Evolutionary conservation across 2,113 vertebrate species (phyloP), one percentile per base, ranked within the genome.

Genomic region (Coptodon bakossiorum): DNA sequence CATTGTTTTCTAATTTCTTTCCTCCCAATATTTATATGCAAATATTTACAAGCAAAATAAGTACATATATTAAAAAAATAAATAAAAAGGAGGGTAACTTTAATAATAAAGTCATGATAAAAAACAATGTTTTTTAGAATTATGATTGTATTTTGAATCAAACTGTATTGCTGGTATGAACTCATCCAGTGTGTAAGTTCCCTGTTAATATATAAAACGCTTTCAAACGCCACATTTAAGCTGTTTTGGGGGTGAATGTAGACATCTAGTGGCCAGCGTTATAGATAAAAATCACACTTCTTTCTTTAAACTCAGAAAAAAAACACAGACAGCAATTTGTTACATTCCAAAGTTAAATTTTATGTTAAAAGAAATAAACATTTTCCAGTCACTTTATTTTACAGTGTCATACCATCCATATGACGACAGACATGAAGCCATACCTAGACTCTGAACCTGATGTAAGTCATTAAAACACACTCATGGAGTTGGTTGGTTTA

Each of bases 321-420:
- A 63, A 12, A 90, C 82, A 88, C 80, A 91, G 29, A 83, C 82
- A 6, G 36, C 78, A 52, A 7, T 27, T 31, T 53, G 91, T 95
- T 95, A 95, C 94, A 96, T 95, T 95, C 94, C 94, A 95, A 95
- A 95, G 94, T 94, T 94, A 95, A 84, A 94, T 81, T 95, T 94
- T 94, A 93, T 95, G 91, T 94, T 91, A 95, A 90, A 92, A 94
- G 87, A 91, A 93, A 94, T 94, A 93, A 95, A 95, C 90, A 84
- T 87, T 86, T 90, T 92, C 89, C 84, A 91, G 84, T 89, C 84
- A 90, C 88, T 88, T 90, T 95, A 94, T 91, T 91, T 94, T 95
- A 95, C 92, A 95, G 83, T 90, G 83, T 92, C 89, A 88, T 91
- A 90, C 84, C 84, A 85, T 90, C 86, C 88, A 90, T 94, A 91